phyloP scores from a whole-genome alignment of 1,140 invertebrate genomes.

The Batillaria attramentaria region DNA sequence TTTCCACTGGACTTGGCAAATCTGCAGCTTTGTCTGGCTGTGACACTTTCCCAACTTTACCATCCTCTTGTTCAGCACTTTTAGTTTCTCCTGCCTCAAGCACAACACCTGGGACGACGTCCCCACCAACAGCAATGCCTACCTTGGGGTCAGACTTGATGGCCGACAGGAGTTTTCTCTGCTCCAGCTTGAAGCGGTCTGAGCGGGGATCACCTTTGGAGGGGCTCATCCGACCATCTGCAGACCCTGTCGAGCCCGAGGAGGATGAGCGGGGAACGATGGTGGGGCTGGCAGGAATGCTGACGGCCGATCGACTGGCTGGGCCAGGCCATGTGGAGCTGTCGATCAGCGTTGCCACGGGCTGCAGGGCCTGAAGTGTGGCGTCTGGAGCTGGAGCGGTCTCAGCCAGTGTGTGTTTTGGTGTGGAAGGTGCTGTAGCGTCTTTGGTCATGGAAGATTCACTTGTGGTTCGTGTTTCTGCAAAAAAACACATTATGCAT shows the following conservation, averaged over 20 bases:
- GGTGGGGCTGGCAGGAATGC: constrained; percentile 34
- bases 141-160: constrained; percentile 39
- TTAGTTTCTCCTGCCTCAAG: no score
- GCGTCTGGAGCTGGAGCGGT: constrained; percentile 13
- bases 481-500: not conserved
- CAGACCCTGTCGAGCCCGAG: not conserved
- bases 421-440: no score
- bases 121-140: constrained; percentile 8
- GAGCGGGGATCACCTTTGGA: constrained; percentile 31
- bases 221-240: constrained; percentile 8
- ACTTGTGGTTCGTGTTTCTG: not conserved
- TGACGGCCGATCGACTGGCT: constrained; percentile 7
- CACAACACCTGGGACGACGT: not conserved
- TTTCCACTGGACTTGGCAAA: not conserved
- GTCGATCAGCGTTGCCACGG: not conserved
- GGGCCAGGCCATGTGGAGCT: constrained; percentile 19
- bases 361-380: not conserved
- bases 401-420: not conserved
- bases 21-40: not conserved
- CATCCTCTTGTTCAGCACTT: not conserved
- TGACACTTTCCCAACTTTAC: not conserved
- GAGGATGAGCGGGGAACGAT: constrained; percentile 30
- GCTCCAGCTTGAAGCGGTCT: constrained; percentile 36
- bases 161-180: constrained; percentile 43
- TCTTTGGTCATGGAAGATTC: not conserved